Percentiles rank a stretch among this genome's conserved stretches.
These are phyloP conservation scores for Orchesellides sinensis DNA, from an alignment of 2,888 invertebrate genomes.

Conservation along the genomic window DNA sequence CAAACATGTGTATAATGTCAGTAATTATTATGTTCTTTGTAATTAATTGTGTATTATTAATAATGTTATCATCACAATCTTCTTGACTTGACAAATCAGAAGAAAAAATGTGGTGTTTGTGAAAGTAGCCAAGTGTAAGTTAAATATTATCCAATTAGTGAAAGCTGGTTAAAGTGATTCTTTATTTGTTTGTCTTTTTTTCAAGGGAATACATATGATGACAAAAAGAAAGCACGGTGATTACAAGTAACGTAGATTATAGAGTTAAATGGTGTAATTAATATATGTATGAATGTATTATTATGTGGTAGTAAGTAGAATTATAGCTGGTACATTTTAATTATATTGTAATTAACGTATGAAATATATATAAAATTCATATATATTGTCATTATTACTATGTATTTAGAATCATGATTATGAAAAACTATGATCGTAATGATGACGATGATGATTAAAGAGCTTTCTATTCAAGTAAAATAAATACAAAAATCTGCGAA, in stretches of 20 bases:
- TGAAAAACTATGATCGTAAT: conserved; percentile 21
- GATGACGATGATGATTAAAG: conserved; percentile 66
- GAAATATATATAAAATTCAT: conserved; percentile 24
- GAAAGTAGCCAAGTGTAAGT: no score
- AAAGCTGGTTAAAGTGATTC: no score
- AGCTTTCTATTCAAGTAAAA: conserved; percentile 68
- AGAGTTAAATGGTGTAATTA: neutral
- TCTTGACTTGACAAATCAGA: no score
- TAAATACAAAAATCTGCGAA: conserved; percentile 44
- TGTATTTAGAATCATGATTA: conserved; percentile 16
- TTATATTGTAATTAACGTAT: neutral
- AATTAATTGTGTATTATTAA: no score
- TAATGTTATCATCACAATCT: no score
- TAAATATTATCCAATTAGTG: no score
- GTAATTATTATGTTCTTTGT: no score
- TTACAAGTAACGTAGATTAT: neutral
- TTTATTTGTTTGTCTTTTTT: no score
- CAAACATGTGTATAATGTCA: no score
- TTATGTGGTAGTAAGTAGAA: neutral
- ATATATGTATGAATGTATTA: neutral
- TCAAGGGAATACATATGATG: conserved; percentile 25
- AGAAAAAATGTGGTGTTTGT: no score
- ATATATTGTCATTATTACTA: no score
- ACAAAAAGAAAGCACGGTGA: conserved; percentile 39
- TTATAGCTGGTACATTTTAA: neutral